A percentile compares a stretch with the other conserved stretches of the same genome.
phyloP scores from a whole-genome alignment of 1,140 invertebrate species.

The Nymphalis io region DNA sequence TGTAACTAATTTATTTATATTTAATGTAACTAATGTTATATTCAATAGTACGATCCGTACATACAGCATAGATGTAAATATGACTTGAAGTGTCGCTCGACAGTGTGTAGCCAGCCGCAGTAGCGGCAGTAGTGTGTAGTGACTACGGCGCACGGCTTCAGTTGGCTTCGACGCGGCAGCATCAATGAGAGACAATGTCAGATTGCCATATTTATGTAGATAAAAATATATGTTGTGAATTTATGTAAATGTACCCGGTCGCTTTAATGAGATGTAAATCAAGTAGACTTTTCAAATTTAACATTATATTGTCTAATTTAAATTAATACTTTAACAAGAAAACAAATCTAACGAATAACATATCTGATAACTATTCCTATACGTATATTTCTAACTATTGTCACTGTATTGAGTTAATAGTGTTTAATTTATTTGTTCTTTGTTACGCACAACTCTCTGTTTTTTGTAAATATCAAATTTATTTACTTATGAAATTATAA shows the following conservation, averaged over 20 bases:
- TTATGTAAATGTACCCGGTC: slow-evolving; percentile 34
- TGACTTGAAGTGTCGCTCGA: slow-evolving; percentile 77
- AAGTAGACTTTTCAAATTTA: no score
- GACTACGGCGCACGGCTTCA: slow-evolving; percentile 74
- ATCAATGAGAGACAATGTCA: slow-evolving; percentile 50
- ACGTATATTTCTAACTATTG: no score
- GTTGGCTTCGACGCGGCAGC: slow-evolving; percentile 69
- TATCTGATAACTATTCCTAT: no score
- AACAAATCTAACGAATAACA: no score
- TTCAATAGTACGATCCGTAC: slow-evolving; percentile 41
- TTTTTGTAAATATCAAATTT: no score
- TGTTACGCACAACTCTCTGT: no score
- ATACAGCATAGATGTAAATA: slow-evolving; percentile 49
- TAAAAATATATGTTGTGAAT: slow-evolving; percentile 54
- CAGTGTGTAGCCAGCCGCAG: slow-evolving; percentile 60
- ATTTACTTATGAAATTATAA: not conserved
- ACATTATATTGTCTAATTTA: no score
- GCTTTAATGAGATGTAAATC: slow-evolving; percentile 26
- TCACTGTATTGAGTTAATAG: no score
- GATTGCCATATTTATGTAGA: slow-evolving; percentile 50
- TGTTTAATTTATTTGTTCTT: no score
- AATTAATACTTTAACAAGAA: no score
- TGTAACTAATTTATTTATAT: slow-evolving; percentile 9
- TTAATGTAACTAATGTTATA: slow-evolving; percentile 25
- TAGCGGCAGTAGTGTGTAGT: slow-evolving; percentile 71